A percentile compares a stretch with the other conserved stretches of the same genome.
phyloP scores from a whole-genome alignment of 2,797 vertebrate genomes.

The Rallus crepitans region DNA sequence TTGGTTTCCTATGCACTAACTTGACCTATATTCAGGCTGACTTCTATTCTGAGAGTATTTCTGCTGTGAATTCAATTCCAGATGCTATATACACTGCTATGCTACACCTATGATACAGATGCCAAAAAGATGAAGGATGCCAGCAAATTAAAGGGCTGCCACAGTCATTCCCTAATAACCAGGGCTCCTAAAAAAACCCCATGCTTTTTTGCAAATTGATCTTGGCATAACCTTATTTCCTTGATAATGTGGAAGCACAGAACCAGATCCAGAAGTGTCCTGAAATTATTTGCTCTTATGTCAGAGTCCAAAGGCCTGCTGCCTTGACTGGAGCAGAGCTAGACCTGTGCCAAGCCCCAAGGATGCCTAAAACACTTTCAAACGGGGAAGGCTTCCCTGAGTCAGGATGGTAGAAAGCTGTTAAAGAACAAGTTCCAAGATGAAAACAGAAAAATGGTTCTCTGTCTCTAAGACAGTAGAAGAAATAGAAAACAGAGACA shows the following conservation, averaged over 20 bases:
- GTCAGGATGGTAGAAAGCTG: neutral
- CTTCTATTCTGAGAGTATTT: conserved; percentile 50
- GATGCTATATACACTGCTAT: neutral
- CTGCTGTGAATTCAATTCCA: conserved; percentile 38
- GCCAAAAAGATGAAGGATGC: neutral
- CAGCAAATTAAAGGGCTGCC: conserved; percentile 10
- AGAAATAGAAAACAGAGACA: neutral
- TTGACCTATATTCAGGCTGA: conserved; percentile 59
- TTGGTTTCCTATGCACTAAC: conserved; percentile 43
- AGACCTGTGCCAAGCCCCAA: neutral
- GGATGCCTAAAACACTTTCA: neutral
- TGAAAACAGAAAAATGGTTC: neutral
- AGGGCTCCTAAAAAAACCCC: neutral
- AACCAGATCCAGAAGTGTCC: neutral
- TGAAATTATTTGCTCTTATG: neutral
- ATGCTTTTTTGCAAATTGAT: neutral
- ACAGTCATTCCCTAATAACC: neutral
- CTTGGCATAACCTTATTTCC: neutral
- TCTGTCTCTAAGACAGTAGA: neutral
- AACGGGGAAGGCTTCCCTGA: neutral
- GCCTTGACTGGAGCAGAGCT: neutral
- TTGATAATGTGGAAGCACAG: neutral
- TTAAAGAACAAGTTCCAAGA: neutral
- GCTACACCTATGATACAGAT: neutral
- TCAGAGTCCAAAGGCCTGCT: neutral